Evolutionary conservation across 2,113 vertebrate genomes (phyloP), one percentile per base, ranked within the genome.

Genomic region (Pseudonaja textilis): DNA sequence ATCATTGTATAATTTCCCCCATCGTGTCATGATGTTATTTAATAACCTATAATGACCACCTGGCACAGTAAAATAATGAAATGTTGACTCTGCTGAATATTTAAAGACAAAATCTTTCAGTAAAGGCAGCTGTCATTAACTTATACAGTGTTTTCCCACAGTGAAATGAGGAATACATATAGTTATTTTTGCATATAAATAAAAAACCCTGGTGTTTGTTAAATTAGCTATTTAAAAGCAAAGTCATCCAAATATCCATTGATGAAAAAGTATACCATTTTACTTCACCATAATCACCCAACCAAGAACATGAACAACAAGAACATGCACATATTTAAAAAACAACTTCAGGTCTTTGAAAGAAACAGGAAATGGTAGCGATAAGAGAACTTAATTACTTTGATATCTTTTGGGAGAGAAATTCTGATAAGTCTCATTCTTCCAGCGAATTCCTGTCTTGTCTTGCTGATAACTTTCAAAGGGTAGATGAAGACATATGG

Each of bases 1-100:
- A 92, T 90, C 45, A 92, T 94, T 95, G 95, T 93, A 87, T 86
- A 96, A 95, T 96, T 94, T 86, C 7, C 0, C 88, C 88, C 39
- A 88, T 95, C 86, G 42, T 92, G 74, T 90, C 64, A 95, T 95
- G 74, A 93, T 96, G 93, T 93, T 92, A 22, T 93, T 59, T 96
- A 93, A 96, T 96, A 94, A 90, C 64, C 64, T 29, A 90, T 95
- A 96, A 96, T 85, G 90, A 94, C 93, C 94, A 95, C 94, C 94
- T 96, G 95, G 81, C 94, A 93, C 34, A 39, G 3, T 93, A 89
- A 94, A 95, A 94, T 94, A 96, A 96, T 94, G 81, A 94, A 94
- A 95, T 93, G 93, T 95, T 96, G 92, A 94, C 91, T 95, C 92
- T 95, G 55, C 16, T 23, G 57, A 95, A 96, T 96, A 95, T 96